A percentile compares a stretch with the other conserved stretches of the same genome.
Evolutionary conservation across 35 echinoderm and acorn worm genomes (phyloP).

Genomic region (Heliocidaris tuberculata): DNA sequence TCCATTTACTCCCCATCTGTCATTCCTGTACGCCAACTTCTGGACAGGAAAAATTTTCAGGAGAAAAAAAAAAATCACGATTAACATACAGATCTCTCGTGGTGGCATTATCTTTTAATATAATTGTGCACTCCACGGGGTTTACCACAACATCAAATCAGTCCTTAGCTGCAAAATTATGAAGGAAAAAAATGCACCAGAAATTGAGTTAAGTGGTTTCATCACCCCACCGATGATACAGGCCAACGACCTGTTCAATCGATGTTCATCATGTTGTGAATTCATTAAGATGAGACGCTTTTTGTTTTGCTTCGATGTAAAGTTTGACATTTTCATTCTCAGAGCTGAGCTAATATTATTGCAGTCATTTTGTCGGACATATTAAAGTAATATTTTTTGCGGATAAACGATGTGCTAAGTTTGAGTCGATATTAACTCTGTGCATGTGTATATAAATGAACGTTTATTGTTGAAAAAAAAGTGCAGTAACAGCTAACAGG

Average conservation of each 20-base stretch:
- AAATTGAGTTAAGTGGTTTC: no score
- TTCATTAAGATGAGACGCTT: not conserved
- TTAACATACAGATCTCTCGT: no score
- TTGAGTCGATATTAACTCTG: not conserved
- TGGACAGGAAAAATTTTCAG: no score
- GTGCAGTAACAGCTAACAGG: not conserved
- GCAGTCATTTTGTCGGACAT: not conserved
- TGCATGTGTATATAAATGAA: not conserved
- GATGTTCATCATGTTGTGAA: not conserved
- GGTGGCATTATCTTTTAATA: no score
- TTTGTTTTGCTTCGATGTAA: not conserved
- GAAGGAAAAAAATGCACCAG: no score
- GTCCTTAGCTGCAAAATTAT: no score
- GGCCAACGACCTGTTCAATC: not conserved
- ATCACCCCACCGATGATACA: no score
- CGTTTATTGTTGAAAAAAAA: not conserved
- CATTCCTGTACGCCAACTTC: no score
- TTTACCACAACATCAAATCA: no score
- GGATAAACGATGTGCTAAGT: not conserved
- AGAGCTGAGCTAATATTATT: not conserved
- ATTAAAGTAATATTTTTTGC: not conserved
- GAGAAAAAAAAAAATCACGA: no score
- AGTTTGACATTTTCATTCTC: not conserved
- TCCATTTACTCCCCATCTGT: no score
- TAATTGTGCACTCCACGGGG: no score